phyloP scores from a whole-genome alignment of 2,797 vertebrate species.

The Anas bahamensis region DNA sequence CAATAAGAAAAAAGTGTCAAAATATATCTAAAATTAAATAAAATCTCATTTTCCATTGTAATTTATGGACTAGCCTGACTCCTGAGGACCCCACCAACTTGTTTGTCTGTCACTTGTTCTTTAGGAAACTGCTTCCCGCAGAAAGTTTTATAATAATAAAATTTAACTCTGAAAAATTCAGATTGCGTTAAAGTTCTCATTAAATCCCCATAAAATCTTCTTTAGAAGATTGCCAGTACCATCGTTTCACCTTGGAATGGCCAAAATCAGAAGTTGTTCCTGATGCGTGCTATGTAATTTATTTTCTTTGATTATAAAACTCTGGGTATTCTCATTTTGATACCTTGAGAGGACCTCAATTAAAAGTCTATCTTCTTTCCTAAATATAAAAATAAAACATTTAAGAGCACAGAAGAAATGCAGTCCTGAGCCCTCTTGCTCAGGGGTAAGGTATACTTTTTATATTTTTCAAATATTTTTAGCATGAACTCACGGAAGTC shows the following conservation, averaged over 20 bases:
- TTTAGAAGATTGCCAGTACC: not conserved
- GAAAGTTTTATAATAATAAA: not conserved
- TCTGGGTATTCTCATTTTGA: not conserved
- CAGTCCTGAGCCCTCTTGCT: not conserved
- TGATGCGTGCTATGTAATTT: not conserved
- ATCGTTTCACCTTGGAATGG: not conserved
- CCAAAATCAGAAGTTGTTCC: not conserved
- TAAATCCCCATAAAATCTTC: not conserved
- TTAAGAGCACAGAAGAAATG: not conserved
- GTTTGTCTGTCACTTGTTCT: not conserved
- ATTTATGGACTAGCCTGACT: not conserved
- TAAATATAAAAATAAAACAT: not conserved
- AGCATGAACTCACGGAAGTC: too few species aligned
- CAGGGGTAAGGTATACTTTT: not conserved
- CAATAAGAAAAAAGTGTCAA: not conserved
- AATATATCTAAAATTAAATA: not conserved
- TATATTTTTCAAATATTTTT: too few species aligned
- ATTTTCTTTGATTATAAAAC: not conserved
- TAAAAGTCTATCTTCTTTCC: not conserved
- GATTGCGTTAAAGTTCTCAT: not conserved
- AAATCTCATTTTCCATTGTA: not conserved
- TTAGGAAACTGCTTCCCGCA: not conserved
- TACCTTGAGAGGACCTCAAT: not conserved
- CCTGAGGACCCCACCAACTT: not conserved
- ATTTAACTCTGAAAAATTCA: conserved; percentile 1